These are phyloP conservation scores for Percopsis omiscomaycus DNA, from an alignment of 2,797 vertebrate species.

Conservation along the genomic window DNA sequence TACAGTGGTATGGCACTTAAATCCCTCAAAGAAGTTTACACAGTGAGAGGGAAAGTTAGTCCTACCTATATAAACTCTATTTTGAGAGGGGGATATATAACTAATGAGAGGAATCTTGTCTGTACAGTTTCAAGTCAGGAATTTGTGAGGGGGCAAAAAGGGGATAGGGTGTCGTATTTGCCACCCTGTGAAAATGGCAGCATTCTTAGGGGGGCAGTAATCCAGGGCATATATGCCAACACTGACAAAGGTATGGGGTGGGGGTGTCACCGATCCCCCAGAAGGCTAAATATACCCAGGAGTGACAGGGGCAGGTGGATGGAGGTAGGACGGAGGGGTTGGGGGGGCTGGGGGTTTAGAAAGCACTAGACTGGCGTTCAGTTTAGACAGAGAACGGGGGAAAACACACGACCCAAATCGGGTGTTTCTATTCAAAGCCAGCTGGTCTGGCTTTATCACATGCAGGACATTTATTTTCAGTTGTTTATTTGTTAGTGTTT, in stretches of 20 bases:
- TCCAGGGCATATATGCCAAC: constrained; percentile 55
- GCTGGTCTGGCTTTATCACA: constrained; percentile 99
- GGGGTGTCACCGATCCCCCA: constrained; percentile 59
- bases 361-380: constrained; percentile 83
- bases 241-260: constrained; percentile 58
- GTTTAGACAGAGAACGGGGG: constrained; percentile 85
- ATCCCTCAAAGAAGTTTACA: constrained; percentile 1
- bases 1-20: constrained; percentile 4
- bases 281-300: constrained; percentile 91
- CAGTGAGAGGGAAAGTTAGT: constrained; percentile 1
- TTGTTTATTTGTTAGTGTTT: constrained; percentile 29
- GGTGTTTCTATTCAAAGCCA: constrained; percentile 98
- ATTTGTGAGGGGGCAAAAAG: constrained; percentile 33
- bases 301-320: constrained; percentile 92
- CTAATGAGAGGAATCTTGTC: constrained; percentile 29
- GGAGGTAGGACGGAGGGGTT: constrained; percentile 62
- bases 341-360: constrained; percentile 43
- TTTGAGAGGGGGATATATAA: constrained; percentile 5
- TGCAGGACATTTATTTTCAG: constrained; percentile 80
- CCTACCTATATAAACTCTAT: constrained; percentile 11
- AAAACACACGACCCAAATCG: constrained; percentile 87
- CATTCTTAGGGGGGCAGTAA: constrained; percentile 65
- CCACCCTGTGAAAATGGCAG: constrained; percentile 68
- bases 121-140: constrained; percentile 18
- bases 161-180: constrained; percentile 69